Conservation (phyloP, 2,888 invertebrate species). For the Phytoseiulus persimilis region DNA sequence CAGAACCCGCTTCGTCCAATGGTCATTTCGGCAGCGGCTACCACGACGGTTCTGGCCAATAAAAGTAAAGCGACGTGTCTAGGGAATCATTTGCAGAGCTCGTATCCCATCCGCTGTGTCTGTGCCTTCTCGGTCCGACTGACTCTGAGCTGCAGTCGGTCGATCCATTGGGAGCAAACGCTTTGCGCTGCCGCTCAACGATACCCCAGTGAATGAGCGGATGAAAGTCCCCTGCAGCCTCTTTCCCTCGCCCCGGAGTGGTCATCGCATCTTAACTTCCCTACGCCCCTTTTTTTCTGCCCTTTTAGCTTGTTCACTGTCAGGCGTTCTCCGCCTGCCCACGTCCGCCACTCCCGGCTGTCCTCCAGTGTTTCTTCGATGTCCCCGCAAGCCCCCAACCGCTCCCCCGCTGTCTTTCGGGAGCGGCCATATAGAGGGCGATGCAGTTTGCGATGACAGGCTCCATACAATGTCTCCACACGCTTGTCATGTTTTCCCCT, state of each 20-base stretch:
- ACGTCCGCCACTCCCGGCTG: neutral
- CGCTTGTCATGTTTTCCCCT: neutral
- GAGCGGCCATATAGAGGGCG: neutral
- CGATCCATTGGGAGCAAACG: neutral
- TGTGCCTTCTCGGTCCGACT: neutral
- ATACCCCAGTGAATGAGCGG: conserved; percentile 5
- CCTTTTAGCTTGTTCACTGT: neutral
- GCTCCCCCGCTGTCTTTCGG: neutral
- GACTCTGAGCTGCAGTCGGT: neutral
- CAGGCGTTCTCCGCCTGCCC: too few species aligned
- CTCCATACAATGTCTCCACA: neutral
- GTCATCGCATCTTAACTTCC: neutral
- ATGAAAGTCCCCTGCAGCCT: neutral
- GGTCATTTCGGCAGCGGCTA: neutral
- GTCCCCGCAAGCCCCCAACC: neutral
- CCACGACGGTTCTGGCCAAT: neutral
- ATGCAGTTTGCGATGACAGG: neutral
- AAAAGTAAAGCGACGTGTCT: neutral
- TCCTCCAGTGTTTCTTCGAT: neutral
- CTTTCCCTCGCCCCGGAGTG: neutral
- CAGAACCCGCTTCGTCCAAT: neutral
- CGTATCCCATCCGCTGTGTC: neutral
- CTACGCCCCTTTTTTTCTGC: neutral
- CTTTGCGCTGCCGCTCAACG: neutral
- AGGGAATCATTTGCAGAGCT: neutral